phyloP scores from a whole-genome alignment of 2,888 invertebrate genomes.

The Amphimallon solstitiale region DNA sequence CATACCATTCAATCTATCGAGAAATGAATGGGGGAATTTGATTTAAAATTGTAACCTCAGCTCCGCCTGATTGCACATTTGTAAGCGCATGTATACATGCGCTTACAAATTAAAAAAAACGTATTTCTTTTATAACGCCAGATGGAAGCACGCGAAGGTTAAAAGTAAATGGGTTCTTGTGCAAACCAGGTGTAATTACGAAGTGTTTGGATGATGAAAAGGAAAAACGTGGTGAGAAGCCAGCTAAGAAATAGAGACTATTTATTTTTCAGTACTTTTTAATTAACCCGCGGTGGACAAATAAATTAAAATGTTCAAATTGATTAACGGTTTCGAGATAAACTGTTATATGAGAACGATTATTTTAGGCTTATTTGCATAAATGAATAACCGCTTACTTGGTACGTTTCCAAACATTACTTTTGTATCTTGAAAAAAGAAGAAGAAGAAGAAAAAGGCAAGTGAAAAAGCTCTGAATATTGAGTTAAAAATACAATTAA shows the following conservation, averaged over 20 bases:
- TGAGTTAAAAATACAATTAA: no score
- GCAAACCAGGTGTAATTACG: not conserved
- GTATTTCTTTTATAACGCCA: not conserved
- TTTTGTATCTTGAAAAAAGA: no score
- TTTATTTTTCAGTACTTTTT: no score
- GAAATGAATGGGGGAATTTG: not conserved
- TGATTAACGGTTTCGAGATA: slow-evolving; percentile 8
- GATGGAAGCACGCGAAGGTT: not conserved
- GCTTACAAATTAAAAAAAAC: no score
- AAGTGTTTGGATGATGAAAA: not conserved
- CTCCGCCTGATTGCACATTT: no score
- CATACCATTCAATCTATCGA: slow-evolving; percentile 11
- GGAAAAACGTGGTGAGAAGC: not conserved
- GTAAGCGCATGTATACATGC: no score
- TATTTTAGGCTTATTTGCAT: not conserved
- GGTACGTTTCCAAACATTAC: no score
- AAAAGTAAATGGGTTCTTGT: not conserved
- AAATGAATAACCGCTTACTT: not conserved
- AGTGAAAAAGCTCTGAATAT: no score
- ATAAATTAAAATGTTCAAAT: slow-evolving; percentile 9
- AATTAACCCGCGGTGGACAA: not conserved
- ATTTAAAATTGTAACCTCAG: slow-evolving; percentile 20
- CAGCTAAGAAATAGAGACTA: no score
- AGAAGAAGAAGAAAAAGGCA: no score
- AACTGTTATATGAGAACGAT: not conserved